Conservation (phyloP, 2,797 vertebrate species). For the Pseudotriccus pelzelni region DNA sequence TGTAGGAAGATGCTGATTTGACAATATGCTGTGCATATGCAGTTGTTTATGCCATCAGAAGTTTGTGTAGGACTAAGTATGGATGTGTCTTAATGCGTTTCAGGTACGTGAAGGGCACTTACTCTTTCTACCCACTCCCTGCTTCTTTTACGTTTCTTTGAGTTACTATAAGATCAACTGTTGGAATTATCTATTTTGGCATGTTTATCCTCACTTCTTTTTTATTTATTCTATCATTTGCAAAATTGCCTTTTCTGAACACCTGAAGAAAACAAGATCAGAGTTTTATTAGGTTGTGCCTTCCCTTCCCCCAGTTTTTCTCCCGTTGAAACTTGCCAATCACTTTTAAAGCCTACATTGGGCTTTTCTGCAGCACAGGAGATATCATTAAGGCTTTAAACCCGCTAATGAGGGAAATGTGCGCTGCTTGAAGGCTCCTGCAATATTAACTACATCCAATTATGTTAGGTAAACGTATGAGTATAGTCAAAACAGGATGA, state of each 20-base stretch:
- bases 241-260: background rate
- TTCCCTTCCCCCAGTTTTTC: slow-evolving; percentile 31
- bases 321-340: slow-evolving; percentile 62
- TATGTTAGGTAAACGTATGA: slow-evolving; percentile 70
- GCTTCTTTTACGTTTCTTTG: background rate
- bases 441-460: slow-evolving; percentile 73
- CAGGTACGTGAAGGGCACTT: background rate
- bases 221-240: background rate
- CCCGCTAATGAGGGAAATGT: slow-evolving; percentile 66
- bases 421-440: slow-evolving; percentile 68
- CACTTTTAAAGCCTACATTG: slow-evolving; percentile 41
- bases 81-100: background rate
- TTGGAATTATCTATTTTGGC: background rate
- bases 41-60: background rate
- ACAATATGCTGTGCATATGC: background rate
- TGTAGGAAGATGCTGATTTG: slow-evolving; percentile 42
- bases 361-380: slow-evolving; percentile 58
- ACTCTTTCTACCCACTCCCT: background rate
- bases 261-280: background rate
- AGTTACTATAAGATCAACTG: background rate
- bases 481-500: slow-evolving; percentile 70
- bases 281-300: background rate
- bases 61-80: background rate
- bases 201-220: background rate
- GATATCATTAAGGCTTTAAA: slow-evolving; percentile 70